Base-by-base conservation (phyloP, 2,888 invertebrate species). In the Tenthredo amoena region DNA sequence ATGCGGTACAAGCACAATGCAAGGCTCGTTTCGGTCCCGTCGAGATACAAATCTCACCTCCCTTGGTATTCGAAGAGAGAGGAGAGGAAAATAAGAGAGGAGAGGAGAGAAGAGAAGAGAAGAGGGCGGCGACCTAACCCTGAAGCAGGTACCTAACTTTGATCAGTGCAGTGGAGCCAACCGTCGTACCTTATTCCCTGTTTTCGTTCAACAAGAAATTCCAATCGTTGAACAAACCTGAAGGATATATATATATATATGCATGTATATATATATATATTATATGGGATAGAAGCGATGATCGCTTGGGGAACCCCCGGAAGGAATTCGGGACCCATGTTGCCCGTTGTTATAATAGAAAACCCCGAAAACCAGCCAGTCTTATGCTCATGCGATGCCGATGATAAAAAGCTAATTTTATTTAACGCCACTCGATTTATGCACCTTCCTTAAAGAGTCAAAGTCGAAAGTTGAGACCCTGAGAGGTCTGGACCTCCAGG, bases 1-100 rank as follows among this genome's bases (percentile, higher is more conserved):
- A 77, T 77, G 77, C 77, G 77, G 77, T 77, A 77, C 77, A 77
- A 50, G 77, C 15, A 77, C 77, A 77, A 77, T 77, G 31, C 77
- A 21, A 55, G 50, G 50, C 55, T 77, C 77, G 50, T 50, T 77
- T 77, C 77, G 77, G 55, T 31, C 55, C 77, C 50, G 77, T 50
- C 31, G 77, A 77, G 77, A 77, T 77, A 77, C 77, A 77, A 77
- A 77, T 77, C 77, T 77, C 77, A 77, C 77, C 47, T 77, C 77
- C 34, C 77, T 77, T 55, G 77, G 77, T 77, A 77, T 77, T 55
- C 77, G 77, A 55, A 77, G 12, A 34, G 77, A 77, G 21, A 18
- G 18, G 18, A 18, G 50, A 5, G n/a, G 15, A 5, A 47, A 18
- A 37, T 10, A n/a, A 40, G n/a, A 40, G 37, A 37, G 15, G 10